Evolutionary conservation across 2,113 vertebrate species (phyloP).

Genomic region (Coracopsis vasa): DNA sequence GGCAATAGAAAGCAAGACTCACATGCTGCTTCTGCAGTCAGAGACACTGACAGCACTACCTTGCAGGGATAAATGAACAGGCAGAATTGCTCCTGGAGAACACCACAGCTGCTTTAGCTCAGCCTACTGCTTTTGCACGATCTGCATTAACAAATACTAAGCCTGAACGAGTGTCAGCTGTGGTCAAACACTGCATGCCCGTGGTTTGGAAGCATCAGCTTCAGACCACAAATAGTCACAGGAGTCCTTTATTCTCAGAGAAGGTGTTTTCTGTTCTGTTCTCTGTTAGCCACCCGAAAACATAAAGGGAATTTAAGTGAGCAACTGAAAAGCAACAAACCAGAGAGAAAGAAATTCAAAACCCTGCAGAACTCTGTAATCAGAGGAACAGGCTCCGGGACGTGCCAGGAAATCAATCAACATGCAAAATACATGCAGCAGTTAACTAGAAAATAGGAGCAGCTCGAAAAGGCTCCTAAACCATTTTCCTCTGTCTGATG

Average conservation of each 20-base stretch:
- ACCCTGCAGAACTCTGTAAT: neutral
- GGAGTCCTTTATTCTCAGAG: neutral
- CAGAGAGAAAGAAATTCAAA: neutral
- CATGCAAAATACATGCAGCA: neutral
- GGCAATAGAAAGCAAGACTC: neutral
- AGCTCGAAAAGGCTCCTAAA: neutral
- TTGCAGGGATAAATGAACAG: neutral
- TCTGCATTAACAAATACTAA: neutral
- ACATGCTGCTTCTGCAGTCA: neutral
- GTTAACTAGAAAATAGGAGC: neutral
- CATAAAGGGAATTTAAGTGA: neutral
- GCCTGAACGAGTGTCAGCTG: neutral
- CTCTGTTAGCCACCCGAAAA: neutral
- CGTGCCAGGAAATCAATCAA: neutral
- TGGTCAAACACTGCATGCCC: neutral
- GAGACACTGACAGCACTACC: neutral
- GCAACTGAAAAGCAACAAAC: neutral
- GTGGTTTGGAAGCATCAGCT: neutral
- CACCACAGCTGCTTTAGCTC: neutral
- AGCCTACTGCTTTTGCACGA: neutral
- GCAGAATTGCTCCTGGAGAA: neutral
- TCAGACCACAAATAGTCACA: neutral
- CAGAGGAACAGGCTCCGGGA: neutral
- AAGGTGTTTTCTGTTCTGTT: neutral
- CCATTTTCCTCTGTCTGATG: neutral